phyloP scores from a whole-genome alignment of 2,113 vertebrate species.

The Tragulus kanchil region DNA sequence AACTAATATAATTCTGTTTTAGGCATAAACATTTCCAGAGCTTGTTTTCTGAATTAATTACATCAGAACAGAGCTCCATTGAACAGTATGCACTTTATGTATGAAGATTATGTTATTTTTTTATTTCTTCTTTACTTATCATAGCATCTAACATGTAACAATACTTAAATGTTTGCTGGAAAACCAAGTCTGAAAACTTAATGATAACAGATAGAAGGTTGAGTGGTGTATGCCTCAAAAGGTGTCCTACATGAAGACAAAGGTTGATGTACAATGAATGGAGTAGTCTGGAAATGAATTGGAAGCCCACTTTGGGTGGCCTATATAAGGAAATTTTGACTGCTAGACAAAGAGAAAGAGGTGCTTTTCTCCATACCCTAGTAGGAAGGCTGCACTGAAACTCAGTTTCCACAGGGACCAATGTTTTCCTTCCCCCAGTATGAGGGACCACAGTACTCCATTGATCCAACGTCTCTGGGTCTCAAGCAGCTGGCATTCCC shows the following conservation, averaged over 20 bases:
- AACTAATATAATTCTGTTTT: neutral
- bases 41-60: neutral
- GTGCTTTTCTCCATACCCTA: neutral
- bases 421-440: neutral
- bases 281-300: neutral
- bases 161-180: neutral
- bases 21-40: slow-evolving; percentile 34
- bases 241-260: neutral
- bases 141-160: neutral
- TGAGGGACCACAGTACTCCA: neutral
- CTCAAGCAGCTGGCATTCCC: neutral
- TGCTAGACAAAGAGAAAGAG: neutral
- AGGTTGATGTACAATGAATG: neutral
- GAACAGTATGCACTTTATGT: neutral
- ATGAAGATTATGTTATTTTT: neutral
- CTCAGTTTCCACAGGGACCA: neutral
- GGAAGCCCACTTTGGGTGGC: neutral
- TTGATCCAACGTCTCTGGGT: too few relatives aligned
- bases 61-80: neutral
- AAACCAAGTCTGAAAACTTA: neutral
- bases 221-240: neutral
- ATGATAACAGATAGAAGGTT: neutral
- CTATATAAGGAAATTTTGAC: neutral
- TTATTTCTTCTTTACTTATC: neutral
- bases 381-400: neutral